These are phyloP conservation scores for Formica selysi DNA, from an alignment of 1,140 invertebrate species.

Conservation along the genomic window DNA sequence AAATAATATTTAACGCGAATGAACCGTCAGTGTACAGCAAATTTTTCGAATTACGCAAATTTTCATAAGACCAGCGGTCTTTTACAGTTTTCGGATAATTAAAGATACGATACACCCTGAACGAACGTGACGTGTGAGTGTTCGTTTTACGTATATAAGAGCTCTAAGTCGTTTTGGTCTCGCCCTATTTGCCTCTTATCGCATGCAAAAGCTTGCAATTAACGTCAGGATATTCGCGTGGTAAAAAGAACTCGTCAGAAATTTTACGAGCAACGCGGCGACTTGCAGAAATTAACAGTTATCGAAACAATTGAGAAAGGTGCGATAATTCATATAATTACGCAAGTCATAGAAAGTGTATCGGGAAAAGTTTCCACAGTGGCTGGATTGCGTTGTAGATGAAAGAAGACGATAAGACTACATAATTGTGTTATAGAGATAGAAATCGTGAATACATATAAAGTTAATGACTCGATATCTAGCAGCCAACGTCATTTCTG, in stretches of 20 bases:
- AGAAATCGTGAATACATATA: slow-evolving; percentile 15
- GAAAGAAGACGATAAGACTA: background rate
- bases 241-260: slow-evolving; percentile 27
- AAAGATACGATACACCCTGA: background rate
- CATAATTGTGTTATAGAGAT: slow-evolving; percentile 28
- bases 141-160: background rate
- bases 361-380: background rate
- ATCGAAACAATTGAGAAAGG: background rate
- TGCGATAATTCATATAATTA: slow-evolving; percentile 34
- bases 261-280: slow-evolving; percentile 2
- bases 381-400: background rate
- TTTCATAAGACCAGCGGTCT: background rate
- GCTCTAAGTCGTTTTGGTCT: background rate
- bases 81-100: background rate
- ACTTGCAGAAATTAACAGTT: background rate
- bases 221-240: slow-evolving; percentile 15
- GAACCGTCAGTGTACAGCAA: background rate
- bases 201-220: slow-evolving; percentile 18
- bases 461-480: background rate
- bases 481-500: background rate
- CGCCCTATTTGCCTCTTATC: slow-evolving; percentile 5
- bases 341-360: background rate
- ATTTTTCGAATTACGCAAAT: background rate
- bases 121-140: slow-evolving; percentile 9
- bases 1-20: background rate